Evolutionary conservation across 2,888 invertebrate genomes (phyloP).

Genomic region (Choristoneura rosaceana): DNA sequence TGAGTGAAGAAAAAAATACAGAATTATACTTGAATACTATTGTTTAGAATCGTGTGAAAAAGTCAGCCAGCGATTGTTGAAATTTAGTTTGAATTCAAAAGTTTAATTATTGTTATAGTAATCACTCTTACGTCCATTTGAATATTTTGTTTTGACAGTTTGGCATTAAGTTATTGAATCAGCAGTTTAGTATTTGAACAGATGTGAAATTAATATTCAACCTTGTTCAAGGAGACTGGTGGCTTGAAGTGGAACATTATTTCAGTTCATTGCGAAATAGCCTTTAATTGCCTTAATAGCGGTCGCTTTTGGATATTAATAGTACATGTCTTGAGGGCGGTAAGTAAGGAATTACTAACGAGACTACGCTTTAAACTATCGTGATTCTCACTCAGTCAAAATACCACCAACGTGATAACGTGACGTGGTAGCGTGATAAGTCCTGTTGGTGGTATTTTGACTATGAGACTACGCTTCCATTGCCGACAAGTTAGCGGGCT

Average conservation of each 20-base stretch:
- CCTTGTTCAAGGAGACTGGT: conserved; percentile 24
- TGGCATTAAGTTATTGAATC: background rate
- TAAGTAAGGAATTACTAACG: no score
- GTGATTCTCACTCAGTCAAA: no score
- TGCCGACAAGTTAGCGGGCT: no score
- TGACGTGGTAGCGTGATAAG: no score
- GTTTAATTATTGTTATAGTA: background rate
- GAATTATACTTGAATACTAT: conserved; percentile 25
- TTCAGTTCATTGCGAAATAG: background rate
- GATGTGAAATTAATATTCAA: conserved; percentile 33
- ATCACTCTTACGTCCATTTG: background rate
- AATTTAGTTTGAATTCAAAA: background rate
- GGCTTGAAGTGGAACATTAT: conserved; percentile 1
- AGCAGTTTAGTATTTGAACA: conserved; percentile 17
- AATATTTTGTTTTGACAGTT: background rate
- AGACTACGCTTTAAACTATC: no score
- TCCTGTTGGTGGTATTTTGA: no score
- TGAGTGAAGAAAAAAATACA: conserved; percentile 15
- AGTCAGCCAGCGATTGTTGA: background rate
- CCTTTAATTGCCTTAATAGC: no score
- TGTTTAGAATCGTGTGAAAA: conserved; percentile 28
- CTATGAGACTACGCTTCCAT: no score
- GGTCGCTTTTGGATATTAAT: no score
- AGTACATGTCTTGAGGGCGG: no score
- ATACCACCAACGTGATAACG: no score